Evolutionary conservation across 1,140 invertebrate species (phyloP), one percentile per base, ranked within the genome.

Genomic region (Lepidurus couesii): DNA sequence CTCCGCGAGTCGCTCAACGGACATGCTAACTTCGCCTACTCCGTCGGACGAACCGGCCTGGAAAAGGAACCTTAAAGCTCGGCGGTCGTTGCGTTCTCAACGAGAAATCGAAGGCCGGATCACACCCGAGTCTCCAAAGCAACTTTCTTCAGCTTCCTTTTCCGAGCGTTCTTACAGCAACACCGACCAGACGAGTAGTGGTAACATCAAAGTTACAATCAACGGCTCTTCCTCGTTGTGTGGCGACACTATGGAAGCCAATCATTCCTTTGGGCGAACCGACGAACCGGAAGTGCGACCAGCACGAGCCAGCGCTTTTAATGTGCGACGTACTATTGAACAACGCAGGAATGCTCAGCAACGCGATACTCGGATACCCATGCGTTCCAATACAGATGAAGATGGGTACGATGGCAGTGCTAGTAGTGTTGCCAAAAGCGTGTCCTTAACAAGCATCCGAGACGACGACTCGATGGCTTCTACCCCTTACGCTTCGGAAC

Each of bases 271-370:
- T n/a, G 13, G 42, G 8, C n/a, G 47, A 34, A 7, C 47, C 7
- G 34, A 9, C 9, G 78, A 78, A 10, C 34, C 74, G 9, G 73
- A 65, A 24, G 44, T 26, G 7, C 78, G 78, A 13, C 13, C 78
- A 7, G 65, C 78, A 16, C 73, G 78, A 74, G 78, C 74, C 74
- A 79, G 78, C 24, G 78, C 78, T n/a, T 79, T 75, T 42, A 79
- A 79, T 16, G 78, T 74, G 42, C 78, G 78, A n/a, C 78, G 78
- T 13, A 79, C 78, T 44, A 79, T 79, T 26, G 78, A 79, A 45
- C 78, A 79, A 44, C 73, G 78, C 11, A 65, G 77, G 26, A 53
- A 74, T 11, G 26, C n/a, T 16, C 76, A 73, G 45, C 77, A 78
- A 26, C 26, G 75, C 24, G 43, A 44, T 21, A 77, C 43, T 1